A percentile compares a stretch with the other conserved stretches of the same genome.
Conservation (phyloP, 23 tunicate genomes). For the Botrylloides violaceus region DNA sequence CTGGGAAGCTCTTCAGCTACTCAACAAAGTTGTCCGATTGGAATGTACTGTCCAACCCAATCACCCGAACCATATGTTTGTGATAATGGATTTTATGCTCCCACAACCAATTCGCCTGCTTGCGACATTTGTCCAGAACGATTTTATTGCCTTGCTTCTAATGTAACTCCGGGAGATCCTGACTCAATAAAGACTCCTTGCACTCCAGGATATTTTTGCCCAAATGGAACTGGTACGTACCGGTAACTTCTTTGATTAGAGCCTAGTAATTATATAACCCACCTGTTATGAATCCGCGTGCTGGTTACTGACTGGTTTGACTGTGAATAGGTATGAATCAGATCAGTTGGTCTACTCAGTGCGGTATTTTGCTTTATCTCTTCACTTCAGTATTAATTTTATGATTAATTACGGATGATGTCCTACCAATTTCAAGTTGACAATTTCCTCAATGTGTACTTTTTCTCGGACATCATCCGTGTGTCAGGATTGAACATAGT, state of each 20-base stretch:
- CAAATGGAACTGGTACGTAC: slow-evolving; percentile 78
- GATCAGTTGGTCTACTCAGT: neutral
- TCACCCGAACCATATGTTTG: slow-evolving; percentile 56
- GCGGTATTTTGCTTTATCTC: neutral
- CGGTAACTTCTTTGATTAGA: neutral
- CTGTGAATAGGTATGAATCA: no score
- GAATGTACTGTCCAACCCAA: slow-evolving; percentile 58
- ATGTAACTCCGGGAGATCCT: slow-evolving; percentile 45
- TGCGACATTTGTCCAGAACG: slow-evolving; percentile 84
- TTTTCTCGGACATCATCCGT: no score
- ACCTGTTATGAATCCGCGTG: no score
- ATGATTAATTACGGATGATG: no score
- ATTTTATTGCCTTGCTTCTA: slow-evolving; percentile 45
- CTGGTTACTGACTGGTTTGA: no score
- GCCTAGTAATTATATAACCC: no score
- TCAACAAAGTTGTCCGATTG: slow-evolving; percentile 48
- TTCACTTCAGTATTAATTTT: no score
- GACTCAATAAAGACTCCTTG: slow-evolving; percentile 46
- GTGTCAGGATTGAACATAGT: no score
- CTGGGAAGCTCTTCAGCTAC: slow-evolving; percentile 59
- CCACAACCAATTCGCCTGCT: slow-evolving; percentile 19
- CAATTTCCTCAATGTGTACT: no score
- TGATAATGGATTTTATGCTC: slow-evolving; percentile 65
- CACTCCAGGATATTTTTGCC: slow-evolving; percentile 81
- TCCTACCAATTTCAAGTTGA: no score